A percentile compares a stretch with the other conserved stretches of the same genome.
These are phyloP conservation scores for Ornithoptera alexandrae DNA, from an alignment of 2,888 invertebrate genomes.

Conservation along the genomic window DNA sequence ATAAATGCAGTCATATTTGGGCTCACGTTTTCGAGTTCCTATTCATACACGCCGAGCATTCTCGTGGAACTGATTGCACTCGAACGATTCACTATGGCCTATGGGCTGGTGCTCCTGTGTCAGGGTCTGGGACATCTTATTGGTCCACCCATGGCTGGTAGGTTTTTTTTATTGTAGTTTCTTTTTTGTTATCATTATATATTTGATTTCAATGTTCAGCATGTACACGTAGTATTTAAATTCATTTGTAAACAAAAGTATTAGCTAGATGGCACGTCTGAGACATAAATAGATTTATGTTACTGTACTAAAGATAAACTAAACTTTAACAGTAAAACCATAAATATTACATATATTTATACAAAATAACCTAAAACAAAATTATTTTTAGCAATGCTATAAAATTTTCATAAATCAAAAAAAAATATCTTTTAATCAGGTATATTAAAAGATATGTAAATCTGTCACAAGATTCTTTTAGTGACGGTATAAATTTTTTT, in stretches of 20 bases:
- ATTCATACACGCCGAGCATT: constrained; percentile 94
- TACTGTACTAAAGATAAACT: too few relatives aligned
- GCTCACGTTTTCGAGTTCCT: constrained; percentile 93
- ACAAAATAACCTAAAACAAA: neutral
- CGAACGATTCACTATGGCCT: constrained; percentile 95
- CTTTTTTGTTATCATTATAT: too few relatives aligned
- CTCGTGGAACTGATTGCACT: constrained; percentile 93
- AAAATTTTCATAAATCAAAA: too few relatives aligned
- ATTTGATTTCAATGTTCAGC: too few relatives aligned
- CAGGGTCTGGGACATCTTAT: constrained; percentile 95
- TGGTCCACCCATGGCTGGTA: constrained; percentile 96
- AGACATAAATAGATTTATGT: too few relatives aligned
- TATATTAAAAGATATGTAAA: too few relatives aligned
- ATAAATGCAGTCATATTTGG: constrained; percentile 86
- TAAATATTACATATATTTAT: neutral
- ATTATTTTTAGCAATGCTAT: neutral
- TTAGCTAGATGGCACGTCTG: too few relatives aligned
- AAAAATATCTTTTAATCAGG: too few relatives aligned
- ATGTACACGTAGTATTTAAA: too few relatives aligned
- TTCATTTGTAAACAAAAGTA: too few relatives aligned
- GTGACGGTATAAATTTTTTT: too few relatives aligned
- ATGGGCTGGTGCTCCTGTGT: constrained; percentile 92
- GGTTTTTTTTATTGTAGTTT: constrained; percentile 34
- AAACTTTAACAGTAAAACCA: neutral
- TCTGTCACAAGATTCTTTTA: too few relatives aligned